Evolutionary conservation across 2,113 vertebrate genomes (phyloP), one percentile per base, ranked within the genome.

Genomic region (Agelaius tricolor): DNA sequence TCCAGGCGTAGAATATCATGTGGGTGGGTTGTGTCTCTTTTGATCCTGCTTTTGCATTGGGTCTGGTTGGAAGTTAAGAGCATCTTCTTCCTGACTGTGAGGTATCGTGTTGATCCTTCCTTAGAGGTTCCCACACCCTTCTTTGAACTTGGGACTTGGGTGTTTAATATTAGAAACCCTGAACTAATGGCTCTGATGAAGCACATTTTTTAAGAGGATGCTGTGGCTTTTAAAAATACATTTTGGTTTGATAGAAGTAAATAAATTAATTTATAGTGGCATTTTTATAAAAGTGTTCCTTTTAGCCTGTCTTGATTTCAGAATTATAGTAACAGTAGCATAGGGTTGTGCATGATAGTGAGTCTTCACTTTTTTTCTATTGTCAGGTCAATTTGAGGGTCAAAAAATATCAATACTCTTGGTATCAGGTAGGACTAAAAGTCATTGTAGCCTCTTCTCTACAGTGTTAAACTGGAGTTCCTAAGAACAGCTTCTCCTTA

Each of bases 201-300:
- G 87, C 77, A 89, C n/a, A 87, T 77, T 88, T 93, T 92, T 83
- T 41, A 83, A 82, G 62, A 91, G 87, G 72, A 91, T 90, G 52
- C 51, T 96, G 88, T 90, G 93, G 73, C 84, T 96, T 94, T 95
- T 80, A 76, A 90, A 96, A 94, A 83, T 77, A 61, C 61, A 67
- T 90, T 94, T 88, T 93, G 81, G 37, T 67, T 88, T 95, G 35
- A 51, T 41, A 83, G 24, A 84, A 35, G 30, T 67, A 91, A 89
- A 93, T 83, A 89, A 76, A 85, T 76, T 74, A 44, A 76, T 89
- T 85, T 73, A 54, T 39, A 83, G 33, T 77, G 81, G 9, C 75
- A 95, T 28, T 81, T 83, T 80, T 67, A 52, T 55, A 84, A 55
- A 89, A 67, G 19, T 10, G 13, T 44, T 76, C n/a, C 52, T 91